Evolutionary conservation across 2,888 invertebrate genomes (phyloP).

Genomic region (Ophion costatus): DNA sequence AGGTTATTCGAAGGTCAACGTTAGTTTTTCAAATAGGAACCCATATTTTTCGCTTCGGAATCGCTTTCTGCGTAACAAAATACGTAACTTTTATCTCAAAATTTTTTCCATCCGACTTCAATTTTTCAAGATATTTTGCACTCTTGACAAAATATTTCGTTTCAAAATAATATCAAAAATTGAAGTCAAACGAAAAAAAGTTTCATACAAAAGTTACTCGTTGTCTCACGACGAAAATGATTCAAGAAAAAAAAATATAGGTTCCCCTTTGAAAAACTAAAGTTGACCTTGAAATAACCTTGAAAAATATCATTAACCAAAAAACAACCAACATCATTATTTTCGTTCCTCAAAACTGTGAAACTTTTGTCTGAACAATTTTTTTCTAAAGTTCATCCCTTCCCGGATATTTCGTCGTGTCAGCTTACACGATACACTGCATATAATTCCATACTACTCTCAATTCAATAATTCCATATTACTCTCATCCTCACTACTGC

Average conservation of each 20-base stretch:
- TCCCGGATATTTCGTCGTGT: background rate
- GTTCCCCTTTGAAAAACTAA: background rate
- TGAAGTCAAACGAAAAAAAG: background rate
- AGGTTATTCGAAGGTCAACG: background rate
- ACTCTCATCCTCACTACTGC: no score
- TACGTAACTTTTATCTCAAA: background rate
- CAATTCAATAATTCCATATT: background rate
- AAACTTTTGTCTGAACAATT: background rate
- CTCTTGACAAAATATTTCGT: background rate
- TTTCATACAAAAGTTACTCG: background rate
- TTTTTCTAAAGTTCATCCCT: background rate
- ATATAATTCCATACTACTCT: background rate
- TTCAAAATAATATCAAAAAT: background rate
- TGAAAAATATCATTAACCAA: background rate
- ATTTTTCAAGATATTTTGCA: background rate
- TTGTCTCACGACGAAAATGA: background rate
- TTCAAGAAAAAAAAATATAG: background rate
- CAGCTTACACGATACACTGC: background rate
- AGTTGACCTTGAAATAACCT: background rate
- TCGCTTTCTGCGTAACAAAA: background rate
- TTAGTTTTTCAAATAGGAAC: background rate
- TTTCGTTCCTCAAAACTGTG: background rate
- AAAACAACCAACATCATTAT: background rate
- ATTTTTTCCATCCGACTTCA: background rate
- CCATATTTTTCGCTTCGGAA: background rate